Evolutionary conservation across 2,113 vertebrate species (phyloP), one percentile per base, ranked within the genome.

Genomic region (Phocoena sinus): DNA sequence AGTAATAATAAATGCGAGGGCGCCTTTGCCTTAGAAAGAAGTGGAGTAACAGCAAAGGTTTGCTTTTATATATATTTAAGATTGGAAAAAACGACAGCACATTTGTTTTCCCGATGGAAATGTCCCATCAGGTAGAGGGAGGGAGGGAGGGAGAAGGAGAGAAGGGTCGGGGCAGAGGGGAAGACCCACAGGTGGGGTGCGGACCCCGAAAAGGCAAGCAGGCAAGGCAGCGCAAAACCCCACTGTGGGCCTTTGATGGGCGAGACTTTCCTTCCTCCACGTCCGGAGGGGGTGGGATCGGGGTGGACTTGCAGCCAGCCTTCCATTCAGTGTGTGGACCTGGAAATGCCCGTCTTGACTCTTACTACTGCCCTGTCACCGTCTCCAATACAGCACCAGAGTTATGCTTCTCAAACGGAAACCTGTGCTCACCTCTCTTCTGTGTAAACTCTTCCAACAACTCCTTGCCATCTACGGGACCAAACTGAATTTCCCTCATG

Each of bases 401-500:
- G 23, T 6, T 23, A 6, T 3, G 18, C 31, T 56, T 18, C 58
- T 8, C 14, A 0, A 8, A 23, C 2, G 41, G 63, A 13, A 17
- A 47, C 1, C 5, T 3, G 28, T 2, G 36, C 14, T 11, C 18
- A 4, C 41, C 0, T 0, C 1, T 10, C 8, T 5, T 2, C 53
- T 1, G 1, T 67, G 5, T 14, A 31, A 31, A 4, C 2, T 1
- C 60, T 44, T 10, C 6, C 31, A 6, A 0, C 14, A 18, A 6
- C 85, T 15, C 10, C 44, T 20, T 14, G 56, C 14, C 8, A 26
- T 21, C 15, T 3, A 10, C 68, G 1, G 25, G 67, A 17, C 17
- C 53, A 5, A 21, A 3, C 18, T 2, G 20, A 5, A 53, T 53
- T 4, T 12, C 31, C 28, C 12, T 9, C 28, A 11, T 8, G 47